Base-by-base conservation (phyloP, 1,140 invertebrate species). In the Lithobius niger region DNA sequence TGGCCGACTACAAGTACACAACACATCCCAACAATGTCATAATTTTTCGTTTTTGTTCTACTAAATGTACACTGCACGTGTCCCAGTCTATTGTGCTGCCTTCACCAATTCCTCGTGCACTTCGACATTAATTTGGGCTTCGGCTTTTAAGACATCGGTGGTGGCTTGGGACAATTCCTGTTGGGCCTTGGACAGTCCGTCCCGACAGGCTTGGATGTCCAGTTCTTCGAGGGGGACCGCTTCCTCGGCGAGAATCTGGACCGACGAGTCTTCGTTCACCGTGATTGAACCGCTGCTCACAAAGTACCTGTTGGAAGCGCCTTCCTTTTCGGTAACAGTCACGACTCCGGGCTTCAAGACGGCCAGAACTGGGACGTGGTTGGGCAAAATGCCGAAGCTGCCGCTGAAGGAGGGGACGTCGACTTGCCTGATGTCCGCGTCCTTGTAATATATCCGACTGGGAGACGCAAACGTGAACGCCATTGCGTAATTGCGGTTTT, bases 241-340 rank as follows among this genome's bases (percentile, higher is more conserved):
- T 78, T 99, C 96, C 75, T 99, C 96, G 42, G 95, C 96, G 48
- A 99, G 74, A 56, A 99, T 81, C 79, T 99, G 95, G 57, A 98
- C 94, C 65, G 89, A 90, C 15, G 92, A 96, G 71, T 99, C 95
- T 62, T 95, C 90, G 74, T 99, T 99, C 59, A 99, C 90, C 27
- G 94, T 95, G 43, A 99, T 77, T n/a, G 94, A 93, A 44, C 97
- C 97, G 69, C 93, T 97, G 56, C 94, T 97, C 15, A 99, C 96
- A 64, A 76, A 77, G 60, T 64, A 86, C 74, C 93, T 95, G 65
- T 85, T 90, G 1, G 79, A 68, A 56, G 77, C 75, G 45, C 91
- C 91, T 67, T 90, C 85, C 62, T 85, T 79, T 74, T 98, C 93
- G 64, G 78, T 82, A 3, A 99, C 92, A 56, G 88, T 86, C 1